Evolutionary conservation across 2,797 vertebrate species (phyloP).

Genomic region (Gymnocypris eckloni): DNA sequence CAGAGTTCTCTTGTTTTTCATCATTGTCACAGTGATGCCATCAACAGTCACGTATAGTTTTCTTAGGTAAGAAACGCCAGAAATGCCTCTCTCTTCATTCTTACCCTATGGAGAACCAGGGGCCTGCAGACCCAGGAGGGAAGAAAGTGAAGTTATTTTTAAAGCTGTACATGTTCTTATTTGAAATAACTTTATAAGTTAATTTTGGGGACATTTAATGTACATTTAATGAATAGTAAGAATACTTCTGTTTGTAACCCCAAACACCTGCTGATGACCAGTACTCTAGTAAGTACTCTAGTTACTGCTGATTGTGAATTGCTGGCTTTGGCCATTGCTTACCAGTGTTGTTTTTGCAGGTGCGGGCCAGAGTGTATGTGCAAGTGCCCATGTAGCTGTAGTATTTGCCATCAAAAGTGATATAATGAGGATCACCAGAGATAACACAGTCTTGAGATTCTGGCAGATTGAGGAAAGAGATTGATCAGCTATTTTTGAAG

Average conservation of each 20-base stretch:
- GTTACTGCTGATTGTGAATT: background rate
- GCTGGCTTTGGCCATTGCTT: background rate
- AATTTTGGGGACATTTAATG: background rate
- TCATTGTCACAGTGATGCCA: constrained; percentile 76
- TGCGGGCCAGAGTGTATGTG: constrained; percentile 82
- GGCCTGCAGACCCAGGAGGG: constrained; percentile 66
- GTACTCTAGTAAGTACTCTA: background rate
- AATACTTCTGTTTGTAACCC: background rate
- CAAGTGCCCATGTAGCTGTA: constrained; percentile 86
- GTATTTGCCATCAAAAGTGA: constrained; percentile 85
- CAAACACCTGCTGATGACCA: background rate
- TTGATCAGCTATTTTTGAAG: too few relatives aligned
- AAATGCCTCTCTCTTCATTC: constrained; percentile 76
- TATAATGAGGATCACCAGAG: constrained; percentile 88
- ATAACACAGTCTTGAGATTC: constrained; percentile 81
- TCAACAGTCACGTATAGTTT: constrained; percentile 79
- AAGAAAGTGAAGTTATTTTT: background rate
- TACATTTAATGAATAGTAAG: background rate
- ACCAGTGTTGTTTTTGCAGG: constrained; percentile 80
- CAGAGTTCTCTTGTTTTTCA: constrained; percentile 75
- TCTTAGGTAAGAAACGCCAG: constrained; percentile 77
- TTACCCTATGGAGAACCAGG: constrained; percentile 83
- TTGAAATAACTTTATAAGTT: background rate
- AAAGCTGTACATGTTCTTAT: background rate
- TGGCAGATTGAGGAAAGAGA: constrained; percentile 44